Base-by-base conservation (phyloP, 1,140 invertebrate species). In the Sitobion miscanthi region DNA sequence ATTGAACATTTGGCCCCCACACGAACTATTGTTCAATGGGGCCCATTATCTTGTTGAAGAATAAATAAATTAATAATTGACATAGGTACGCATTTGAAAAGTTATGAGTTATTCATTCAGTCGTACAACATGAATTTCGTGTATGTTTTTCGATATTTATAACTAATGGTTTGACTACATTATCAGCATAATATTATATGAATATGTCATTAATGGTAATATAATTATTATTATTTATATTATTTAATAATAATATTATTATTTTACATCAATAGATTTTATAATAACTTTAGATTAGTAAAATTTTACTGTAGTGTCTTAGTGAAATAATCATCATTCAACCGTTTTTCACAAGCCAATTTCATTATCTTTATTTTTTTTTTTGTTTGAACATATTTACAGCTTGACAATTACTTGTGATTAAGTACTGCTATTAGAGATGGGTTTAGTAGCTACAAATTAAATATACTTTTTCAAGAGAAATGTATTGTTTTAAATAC, bases 51-150 rank as follows among this genome's bases (percentile, higher is more conserved):
- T 20, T n/a, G 62, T 14, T 77, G n/a, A 77, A 17, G n/a, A 77
- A 77, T 77, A 77, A 57, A 57, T 57, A 57, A 77, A 77, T 77
- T 17, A 77, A 77, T 77, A 77, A n/a, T 77, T 77, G 62, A 77
- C 62, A 6, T n/a, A 77, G n/a, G 62, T 77, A n/a, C n/a, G 11
- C 62, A n/a, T 77, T 77, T 77, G n/a, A 77, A 35, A n/a, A 77
- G 30, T n/a, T 77, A 77, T 77, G 62, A 77, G 62, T 77, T 77
- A 77, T n/a, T 77, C 14, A 35, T 77, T 77, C 0, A 69, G 11
- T n/a, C 5, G 62, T 69, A 23, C n/a, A 14, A n/a, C 1, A 14
- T 69, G 30, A n/a, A 69, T 3, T n/a, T n/a, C 4, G 14, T 77
- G 14, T n/a, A n/a, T 77, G n/a, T 17, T 77, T 30, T 77, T 77